Evolutionary conservation across 1,140 invertebrate genomes (phyloP).

Genomic region (Proales similis): DNA sequence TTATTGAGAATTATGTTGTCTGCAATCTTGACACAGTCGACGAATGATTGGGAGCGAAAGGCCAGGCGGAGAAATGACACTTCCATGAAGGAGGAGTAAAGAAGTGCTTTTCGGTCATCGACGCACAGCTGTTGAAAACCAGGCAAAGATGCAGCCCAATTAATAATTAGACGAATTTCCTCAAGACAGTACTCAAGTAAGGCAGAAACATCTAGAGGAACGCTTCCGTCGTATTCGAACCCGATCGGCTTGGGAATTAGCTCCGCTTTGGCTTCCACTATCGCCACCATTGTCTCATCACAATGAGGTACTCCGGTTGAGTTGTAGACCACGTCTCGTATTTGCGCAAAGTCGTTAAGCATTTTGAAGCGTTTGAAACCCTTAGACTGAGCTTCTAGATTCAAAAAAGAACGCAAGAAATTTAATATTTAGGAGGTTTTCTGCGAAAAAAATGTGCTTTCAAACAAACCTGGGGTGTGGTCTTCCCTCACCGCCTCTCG

Average conservation of each 20-base stretch:
- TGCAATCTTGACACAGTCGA: conserved; percentile 36
- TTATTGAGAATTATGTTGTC: conserved; percentile 35
- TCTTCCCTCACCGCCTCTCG: conserved; percentile 50
- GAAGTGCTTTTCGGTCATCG: conserved; percentile 35
- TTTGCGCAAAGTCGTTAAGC: conserved; percentile 27
- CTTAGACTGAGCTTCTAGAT: too few species aligned
- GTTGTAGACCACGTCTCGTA: conserved; percentile 26
- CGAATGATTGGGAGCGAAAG: conserved; percentile 33
- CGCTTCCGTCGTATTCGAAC: conserved; percentile 25
- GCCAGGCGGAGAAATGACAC: conserved; percentile 27
- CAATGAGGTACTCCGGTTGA: conserved; percentile 35
- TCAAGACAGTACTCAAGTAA: conserved; percentile 34
- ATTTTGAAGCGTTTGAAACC: conserved; percentile 27
- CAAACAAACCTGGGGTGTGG: conserved; percentile 26
- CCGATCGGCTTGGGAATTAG: conserved; percentile 28
- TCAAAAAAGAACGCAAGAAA: not conserved
- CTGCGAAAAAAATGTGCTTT: not conserved
- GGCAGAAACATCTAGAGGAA: conserved; percentile 21
- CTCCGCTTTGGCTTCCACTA: conserved; percentile 36
- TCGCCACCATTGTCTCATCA: conserved; percentile 34
- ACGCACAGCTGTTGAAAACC: conserved; percentile 23
- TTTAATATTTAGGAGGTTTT: not conserved
- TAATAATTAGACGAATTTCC: conserved; percentile 29
- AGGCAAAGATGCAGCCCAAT: conserved; percentile 17
- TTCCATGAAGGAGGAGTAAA: conserved; percentile 36